Conservation (phyloP, 2,113 vertebrate genomes). For the Agelaius tricolor region DNA sequence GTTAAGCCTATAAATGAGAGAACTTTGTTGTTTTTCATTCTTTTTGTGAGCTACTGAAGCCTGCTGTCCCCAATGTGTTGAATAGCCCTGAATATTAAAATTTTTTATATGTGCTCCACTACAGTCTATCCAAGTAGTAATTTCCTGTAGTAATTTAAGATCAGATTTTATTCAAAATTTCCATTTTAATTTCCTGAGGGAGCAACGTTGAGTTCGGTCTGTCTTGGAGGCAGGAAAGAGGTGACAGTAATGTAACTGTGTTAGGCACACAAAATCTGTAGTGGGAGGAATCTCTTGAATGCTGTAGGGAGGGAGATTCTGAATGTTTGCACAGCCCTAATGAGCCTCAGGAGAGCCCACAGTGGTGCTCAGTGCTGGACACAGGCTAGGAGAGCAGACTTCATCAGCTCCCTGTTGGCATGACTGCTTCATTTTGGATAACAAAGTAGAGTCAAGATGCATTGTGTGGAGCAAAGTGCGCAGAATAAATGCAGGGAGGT, state of each 20-base stretch:
- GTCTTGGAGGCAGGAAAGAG: not conserved
- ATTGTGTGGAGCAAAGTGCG: not conserved
- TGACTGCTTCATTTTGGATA: not conserved
- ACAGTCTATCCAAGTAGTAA: not conserved
- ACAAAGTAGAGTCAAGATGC: not conserved
- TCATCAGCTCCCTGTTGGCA: not conserved
- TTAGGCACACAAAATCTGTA: not conserved
- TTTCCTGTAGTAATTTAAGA: not conserved
- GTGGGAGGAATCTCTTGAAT: not conserved
- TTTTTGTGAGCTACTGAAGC: not conserved
- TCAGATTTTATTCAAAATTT: not conserved
- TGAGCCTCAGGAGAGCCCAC: not conserved
- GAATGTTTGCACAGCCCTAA: not conserved
- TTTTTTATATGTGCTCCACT: not conserved
- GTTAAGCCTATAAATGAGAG: not conserved
- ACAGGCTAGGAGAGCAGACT: not conserved
- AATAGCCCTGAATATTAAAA: not conserved
- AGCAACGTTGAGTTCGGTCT: not conserved
- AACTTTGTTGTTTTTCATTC: not conserved
- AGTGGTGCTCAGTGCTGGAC: not conserved
- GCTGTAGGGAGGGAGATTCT: not conserved
- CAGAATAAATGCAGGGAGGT: not conserved
- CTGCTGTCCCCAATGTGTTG: not conserved
- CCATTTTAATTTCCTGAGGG: constrained; percentile 8
- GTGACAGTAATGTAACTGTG: not conserved